phyloP scores from a whole-genome alignment of 2,888 invertebrate genomes.

The Helleia helle region DNA sequence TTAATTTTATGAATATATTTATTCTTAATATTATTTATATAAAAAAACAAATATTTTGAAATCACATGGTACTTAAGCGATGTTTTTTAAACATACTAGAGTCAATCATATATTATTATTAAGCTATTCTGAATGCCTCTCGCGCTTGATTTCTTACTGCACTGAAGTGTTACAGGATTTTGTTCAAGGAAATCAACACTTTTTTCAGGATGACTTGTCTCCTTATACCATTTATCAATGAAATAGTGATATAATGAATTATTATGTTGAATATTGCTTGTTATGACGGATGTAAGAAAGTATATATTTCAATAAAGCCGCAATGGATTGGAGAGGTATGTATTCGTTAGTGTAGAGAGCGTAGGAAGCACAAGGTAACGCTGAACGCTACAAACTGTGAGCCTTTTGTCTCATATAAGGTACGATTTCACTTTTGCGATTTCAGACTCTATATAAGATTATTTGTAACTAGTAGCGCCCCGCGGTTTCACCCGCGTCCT shows the following conservation, averaged over 20 bases:
- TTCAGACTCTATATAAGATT: neutral
- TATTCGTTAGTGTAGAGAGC: slow-evolving; percentile 26
- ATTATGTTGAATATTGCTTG: slow-evolving; percentile 27
- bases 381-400: slow-evolving; percentile 71
- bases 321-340: slow-evolving; percentile 30
- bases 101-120: slow-evolving; percentile 17
- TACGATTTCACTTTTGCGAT: slow-evolving; percentile 24
- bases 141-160: slow-evolving; percentile 45
- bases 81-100: too few species aligned
- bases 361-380: slow-evolving; percentile 44
- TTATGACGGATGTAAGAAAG: neutral
- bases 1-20: too few species aligned
- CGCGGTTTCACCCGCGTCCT: too few species aligned
- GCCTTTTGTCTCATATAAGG: slow-evolving; percentile 66
- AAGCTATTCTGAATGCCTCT: slow-evolving; percentile 19
- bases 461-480: neutral
- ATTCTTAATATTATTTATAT: too few species aligned
- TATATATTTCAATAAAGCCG: slow-evolving; percentile 16
- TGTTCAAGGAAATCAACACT: slow-evolving; percentile 53
- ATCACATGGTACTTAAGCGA: too few species aligned
- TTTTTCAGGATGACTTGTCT: slow-evolving; percentile 41
- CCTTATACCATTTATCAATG: slow-evolving; percentile 14
- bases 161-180: slow-evolving; percentile 45
- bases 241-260: neutral
- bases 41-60: too few species aligned